These are phyloP conservation scores for Chlorodrepanis virens DNA, from an alignment of 2,113 vertebrate genomes.

Conservation along the genomic window DNA sequence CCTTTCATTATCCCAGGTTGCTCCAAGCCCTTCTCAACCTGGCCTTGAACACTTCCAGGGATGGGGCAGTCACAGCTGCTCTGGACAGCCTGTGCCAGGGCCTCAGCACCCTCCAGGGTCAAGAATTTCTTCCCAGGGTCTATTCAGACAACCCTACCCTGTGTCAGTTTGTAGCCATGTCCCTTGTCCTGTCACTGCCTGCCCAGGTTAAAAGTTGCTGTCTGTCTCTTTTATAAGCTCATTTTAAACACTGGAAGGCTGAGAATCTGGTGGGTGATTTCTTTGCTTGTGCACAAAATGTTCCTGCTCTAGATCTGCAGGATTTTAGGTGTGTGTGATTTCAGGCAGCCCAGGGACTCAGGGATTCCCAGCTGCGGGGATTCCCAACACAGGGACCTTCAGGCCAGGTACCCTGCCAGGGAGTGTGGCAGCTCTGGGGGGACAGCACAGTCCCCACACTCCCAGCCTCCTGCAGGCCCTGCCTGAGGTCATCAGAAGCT, in stretches of 20 bases:
- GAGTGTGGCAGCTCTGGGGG: rapidly evolving
- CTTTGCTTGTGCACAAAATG: rapidly evolving
- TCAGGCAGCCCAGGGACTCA: neutral
- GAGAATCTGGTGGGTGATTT: neutral
- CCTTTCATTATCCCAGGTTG: neutral
- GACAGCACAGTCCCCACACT: neutral
- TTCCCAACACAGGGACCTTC: neutral
- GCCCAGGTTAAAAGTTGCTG: neutral
- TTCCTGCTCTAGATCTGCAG: neutral
- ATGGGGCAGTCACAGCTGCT: neutral
- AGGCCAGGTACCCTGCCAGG: neutral
- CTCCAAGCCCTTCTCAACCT: neutral
- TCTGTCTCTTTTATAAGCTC: neutral
- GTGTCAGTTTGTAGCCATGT: neutral
- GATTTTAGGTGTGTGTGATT: neutral
- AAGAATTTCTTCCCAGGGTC: neutral
- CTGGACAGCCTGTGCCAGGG: neutral
- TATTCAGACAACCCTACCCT: neutral
- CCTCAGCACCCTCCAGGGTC: neutral
- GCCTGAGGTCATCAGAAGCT: neutral
- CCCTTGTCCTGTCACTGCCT: neutral
- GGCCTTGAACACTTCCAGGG: neutral
- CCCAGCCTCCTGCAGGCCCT: rapidly evolving
- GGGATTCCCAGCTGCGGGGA: neutral
- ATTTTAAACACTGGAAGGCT: neutral